These are phyloP conservation scores for Chelonia mydas DNA, from an alignment of 2,797 vertebrate species.

Conservation along the genomic window DNA sequence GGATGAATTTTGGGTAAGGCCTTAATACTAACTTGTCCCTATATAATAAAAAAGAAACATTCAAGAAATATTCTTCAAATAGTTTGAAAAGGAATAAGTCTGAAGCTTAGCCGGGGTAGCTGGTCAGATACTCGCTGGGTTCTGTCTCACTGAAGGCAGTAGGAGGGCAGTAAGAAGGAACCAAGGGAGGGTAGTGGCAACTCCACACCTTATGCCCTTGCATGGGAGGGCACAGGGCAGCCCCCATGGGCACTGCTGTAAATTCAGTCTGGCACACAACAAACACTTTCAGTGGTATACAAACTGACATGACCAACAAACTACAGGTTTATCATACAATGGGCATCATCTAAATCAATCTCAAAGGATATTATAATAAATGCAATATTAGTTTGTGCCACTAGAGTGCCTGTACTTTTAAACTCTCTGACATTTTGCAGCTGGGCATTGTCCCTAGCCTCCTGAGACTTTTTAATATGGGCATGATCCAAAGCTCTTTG, in stretches of 20 bases:
- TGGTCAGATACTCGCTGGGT: neutral
- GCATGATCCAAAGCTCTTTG: neutral
- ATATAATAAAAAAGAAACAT: neutral
- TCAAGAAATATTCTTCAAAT: neutral
- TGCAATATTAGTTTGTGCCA: rapidly evolving
- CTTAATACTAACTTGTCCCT: no score
- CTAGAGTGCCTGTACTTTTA: neutral
- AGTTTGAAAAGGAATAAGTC: neutral
- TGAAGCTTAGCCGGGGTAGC: neutral
- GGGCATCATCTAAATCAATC: neutral
- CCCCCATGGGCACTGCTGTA: no score
- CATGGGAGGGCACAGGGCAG: neutral
- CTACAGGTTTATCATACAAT: neutral
- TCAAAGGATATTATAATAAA: rapidly evolving
- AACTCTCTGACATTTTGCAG: neutral
- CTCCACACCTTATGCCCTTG: neutral
- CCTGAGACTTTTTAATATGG: neutral
- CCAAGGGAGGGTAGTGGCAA: neutral
- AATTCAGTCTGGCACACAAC: no score
- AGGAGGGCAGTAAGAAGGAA: neutral
- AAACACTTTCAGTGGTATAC: neutral
- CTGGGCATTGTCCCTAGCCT: neutral
- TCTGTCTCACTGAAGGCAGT: neutral
- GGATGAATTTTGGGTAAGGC: no score
- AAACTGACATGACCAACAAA: neutral